Percentiles rank a stretch among this genome's conserved stretches.
These are phyloP conservation scores for Dolichallabes microphthalmus DNA, from an alignment of 2,113 vertebrate genomes.

Conservation along the genomic window DNA sequence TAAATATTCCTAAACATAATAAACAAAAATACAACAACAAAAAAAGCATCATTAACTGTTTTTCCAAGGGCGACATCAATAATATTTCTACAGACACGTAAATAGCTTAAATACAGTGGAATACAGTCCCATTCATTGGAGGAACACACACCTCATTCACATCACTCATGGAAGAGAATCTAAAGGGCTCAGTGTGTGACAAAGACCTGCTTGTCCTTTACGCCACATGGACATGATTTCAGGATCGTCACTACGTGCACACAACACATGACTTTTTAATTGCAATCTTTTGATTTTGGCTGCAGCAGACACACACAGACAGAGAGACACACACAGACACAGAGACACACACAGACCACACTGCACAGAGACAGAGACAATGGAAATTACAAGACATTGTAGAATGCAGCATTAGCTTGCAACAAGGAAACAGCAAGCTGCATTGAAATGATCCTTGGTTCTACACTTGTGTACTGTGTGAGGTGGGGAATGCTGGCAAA, in stretches of 20 bases:
- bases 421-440: not conserved
- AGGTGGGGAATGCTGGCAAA: not conserved
- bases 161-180: not conserved
- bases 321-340: too few species aligned
- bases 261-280: not conserved
- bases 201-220: constrained; percentile 14
- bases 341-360: too few species aligned
- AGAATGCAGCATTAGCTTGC: not conserved
- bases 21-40: not conserved
- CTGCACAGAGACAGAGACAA: too few species aligned
- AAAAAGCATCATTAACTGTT: not conserved
- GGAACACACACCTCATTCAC: not conserved
- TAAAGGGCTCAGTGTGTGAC: not conserved
- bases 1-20: not conserved
- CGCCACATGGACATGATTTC: not conserved
- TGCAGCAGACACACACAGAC: not conserved
- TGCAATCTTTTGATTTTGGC: not conserved
- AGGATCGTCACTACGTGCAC: not conserved
- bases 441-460: not conserved
- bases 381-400: not conserved
- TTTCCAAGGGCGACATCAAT: not conserved
- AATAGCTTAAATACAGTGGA: too few species aligned
- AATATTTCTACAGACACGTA: not conserved
- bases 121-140: not conserved
- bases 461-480: not conserved